phyloP scores from a whole-genome alignment of 2,888 invertebrate species.

The Polydrusus cervinus region DNA sequence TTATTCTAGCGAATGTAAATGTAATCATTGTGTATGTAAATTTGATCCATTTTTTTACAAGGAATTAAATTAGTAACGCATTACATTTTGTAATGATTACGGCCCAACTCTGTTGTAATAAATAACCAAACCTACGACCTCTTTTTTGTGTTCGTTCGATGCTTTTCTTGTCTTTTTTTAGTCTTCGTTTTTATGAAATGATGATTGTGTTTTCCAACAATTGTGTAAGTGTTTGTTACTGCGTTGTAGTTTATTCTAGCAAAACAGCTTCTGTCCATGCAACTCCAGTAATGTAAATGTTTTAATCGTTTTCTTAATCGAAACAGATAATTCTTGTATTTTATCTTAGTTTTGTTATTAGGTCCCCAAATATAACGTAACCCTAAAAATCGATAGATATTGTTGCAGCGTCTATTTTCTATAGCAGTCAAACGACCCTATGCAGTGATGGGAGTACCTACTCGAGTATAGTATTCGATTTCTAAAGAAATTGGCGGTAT shows the following conservation, averaged over 20 bases:
- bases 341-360: slow-evolving; percentile 10
- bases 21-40: too few species aligned
- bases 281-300: slow-evolving; percentile 23
- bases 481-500: too few species aligned
- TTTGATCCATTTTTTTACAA: too few species aligned
- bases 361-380: slow-evolving; percentile 15
- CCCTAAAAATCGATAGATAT: background rate
- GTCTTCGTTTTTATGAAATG: background rate
- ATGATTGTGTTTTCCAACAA: slow-evolving; percentile 29
- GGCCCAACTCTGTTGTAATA: too few species aligned
- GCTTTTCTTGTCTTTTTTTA: background rate
- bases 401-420: too few species aligned
- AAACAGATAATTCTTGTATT: slow-evolving; percentile 19
- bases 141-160: background rate
- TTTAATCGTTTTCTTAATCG: slow-evolving; percentile 23
- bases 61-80: too few species aligned
- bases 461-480: too few species aligned
- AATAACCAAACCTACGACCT: too few species aligned
- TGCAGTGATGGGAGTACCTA: too few species aligned
- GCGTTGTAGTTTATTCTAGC: slow-evolving; percentile 27
- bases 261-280: background rate
- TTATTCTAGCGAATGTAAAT: too few species aligned
- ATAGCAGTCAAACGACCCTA: too few species aligned
- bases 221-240: background rate
- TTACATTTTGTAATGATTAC: too few species aligned